Evolutionary conservation across 2,113 vertebrate genomes (phyloP).

Genomic region (Gobio gobio): DNA sequence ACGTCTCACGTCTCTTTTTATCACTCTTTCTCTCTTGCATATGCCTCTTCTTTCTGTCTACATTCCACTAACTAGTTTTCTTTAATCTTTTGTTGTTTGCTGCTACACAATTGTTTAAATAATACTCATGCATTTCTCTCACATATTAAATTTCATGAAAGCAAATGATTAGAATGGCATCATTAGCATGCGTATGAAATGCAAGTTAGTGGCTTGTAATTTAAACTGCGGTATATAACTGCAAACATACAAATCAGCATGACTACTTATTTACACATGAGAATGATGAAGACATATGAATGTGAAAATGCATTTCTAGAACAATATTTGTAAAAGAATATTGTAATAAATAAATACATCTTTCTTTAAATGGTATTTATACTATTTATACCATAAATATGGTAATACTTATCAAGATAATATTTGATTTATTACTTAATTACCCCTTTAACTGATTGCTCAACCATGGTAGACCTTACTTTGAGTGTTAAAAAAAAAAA

Average conservation of each 20-base stretch:
- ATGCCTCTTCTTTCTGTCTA: not conserved
- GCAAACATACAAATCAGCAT: not conserved
- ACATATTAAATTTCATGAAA: not conserved
- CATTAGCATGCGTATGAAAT: not conserved
- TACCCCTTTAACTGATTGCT: too few relatives aligned
- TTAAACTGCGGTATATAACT: not conserved
- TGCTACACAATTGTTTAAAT: conserved; percentile 2
- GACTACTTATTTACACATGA: not conserved
- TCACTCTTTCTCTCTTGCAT: conserved; percentile 53
- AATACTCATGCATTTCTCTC: not conserved
- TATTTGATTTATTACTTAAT: not conserved
- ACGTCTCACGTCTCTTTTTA: conserved; percentile 61
- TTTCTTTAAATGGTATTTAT: not conserved
- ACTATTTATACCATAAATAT: not conserved
- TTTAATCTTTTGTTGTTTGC: not conserved
- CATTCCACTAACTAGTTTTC: conserved; percentile 9
- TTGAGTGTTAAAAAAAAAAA: too few relatives aligned
- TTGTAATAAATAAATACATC: not conserved
- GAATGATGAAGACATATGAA: not conserved
- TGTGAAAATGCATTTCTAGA: not conserved
- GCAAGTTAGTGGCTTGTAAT: not conserved
- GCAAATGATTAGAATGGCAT: conserved; percentile 2
- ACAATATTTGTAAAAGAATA: not conserved
- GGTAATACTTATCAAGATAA: not conserved
- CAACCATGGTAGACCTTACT: too few relatives aligned